Evolutionary conservation across 1,140 invertebrate genomes (phyloP).

Genomic region (Pogonus chalceus): DNA sequence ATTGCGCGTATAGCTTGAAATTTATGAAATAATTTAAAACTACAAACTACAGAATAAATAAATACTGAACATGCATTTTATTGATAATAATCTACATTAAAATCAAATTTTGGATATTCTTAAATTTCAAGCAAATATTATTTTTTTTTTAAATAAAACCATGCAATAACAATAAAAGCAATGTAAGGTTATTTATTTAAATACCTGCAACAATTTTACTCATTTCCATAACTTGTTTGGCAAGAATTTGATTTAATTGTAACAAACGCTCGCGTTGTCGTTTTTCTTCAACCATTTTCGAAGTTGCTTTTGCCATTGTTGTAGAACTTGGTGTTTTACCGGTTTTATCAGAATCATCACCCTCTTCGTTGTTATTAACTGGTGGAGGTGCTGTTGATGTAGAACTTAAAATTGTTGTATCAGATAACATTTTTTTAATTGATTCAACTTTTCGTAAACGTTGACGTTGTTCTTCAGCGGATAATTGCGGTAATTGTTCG

Average conservation of each 20-base stretch:
- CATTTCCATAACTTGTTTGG: conserved; percentile 88
- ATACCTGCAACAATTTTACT: conserved; percentile 91
- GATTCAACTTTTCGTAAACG: conserved; percentile 78
- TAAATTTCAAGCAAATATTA: conserved; percentile 18
- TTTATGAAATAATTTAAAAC: too few relatives aligned
- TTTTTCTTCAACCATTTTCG: conserved; percentile 57
- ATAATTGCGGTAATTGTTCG: conserved; percentile 71
- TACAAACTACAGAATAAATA: conserved; percentile 14
- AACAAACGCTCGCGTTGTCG: conserved; percentile 76
- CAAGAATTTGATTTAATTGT: conserved; percentile 81
- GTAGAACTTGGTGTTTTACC: conserved; percentile 19
- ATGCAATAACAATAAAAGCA: conserved; percentile 11
- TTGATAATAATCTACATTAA: too few relatives aligned
- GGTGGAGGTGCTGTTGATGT: conserved; percentile 20
- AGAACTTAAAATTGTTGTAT: conserved; percentile 43
- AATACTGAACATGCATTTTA: not conserved
- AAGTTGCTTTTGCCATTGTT: conserved; percentile 24
- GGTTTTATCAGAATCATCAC: conserved; percentile 19
- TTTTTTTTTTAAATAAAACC: conserved; percentile 14
- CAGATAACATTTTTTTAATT: conserved; percentile 81
- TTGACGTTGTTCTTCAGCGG: conserved; percentile 70
- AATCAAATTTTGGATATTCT: too few relatives aligned
- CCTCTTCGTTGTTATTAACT: not conserved
- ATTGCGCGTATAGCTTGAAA: too few relatives aligned
- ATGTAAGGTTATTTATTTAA: conserved; percentile 29